Evolutionary conservation across 1,140 invertebrate genomes (phyloP), one percentile per base, ranked within the genome.

Genomic region (Trachelipus rathkii): DNA sequence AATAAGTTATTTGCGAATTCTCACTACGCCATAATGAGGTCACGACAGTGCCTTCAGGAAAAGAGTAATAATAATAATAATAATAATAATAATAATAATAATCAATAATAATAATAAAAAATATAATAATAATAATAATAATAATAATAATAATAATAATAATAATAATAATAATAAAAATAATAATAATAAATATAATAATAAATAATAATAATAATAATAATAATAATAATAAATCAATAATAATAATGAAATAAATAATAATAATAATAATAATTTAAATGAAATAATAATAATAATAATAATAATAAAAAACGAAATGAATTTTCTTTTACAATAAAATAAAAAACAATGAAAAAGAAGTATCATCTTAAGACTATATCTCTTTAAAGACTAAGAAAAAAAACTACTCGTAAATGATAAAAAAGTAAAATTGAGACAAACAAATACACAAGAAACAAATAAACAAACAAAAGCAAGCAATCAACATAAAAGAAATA

Each of bases 31-130:
- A 79, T 43, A 81, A 50, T 5, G 80, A 73, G 19, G 80, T 79
- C 21, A 81, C 76, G 45, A 79, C 78, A 13, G 73, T 81, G n/a
- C 80, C 80, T 81, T 74, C 2, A 19, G n/a, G 8, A n/a, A 53
- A 9, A 46, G 24, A n/a, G 0, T n/a, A 7, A 4, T 13, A 19
- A 10, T 45, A 9, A 44, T 71, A 44, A 21, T 13, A 44, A 23
- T 10, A 44, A 23, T 13, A 13, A 44, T n/a, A 23, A 8, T 71
- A 71, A 10, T 71, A 6, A n/a, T 13, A 21, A n/a, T n/a, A n/a
- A n/a, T n/a, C n/a, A n/a, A n/a, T n/a, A 7, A 4, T 13, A 19
- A 10, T 45, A 9, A 44, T 71, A 44, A 21, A 0, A 44, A 23
- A 0, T 15, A 23, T 13, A 13, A 44, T n/a, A 23, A 8, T 71